These are phyloP conservation scores for Lepidocyrtinus sp. DNA, from an alignment of 2,888 invertebrate species.

Conservation along the genomic window DNA sequence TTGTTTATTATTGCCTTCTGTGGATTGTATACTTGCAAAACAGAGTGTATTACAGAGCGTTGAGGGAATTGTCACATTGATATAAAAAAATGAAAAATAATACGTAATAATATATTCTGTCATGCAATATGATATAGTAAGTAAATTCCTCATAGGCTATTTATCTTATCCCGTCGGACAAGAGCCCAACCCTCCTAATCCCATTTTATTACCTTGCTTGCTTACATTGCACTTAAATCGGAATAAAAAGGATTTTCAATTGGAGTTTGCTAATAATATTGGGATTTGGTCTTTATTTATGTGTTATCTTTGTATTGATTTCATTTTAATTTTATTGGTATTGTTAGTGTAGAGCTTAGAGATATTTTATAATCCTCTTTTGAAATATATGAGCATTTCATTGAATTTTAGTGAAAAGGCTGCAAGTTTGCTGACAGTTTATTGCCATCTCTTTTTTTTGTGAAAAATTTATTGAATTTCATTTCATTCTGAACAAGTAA, in stretches of 20 bases:
- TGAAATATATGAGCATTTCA: slow-evolving; percentile 12
- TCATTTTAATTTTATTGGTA: slow-evolving; percentile 37
- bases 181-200: slow-evolving; percentile 44
- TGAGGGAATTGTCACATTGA: slow-evolving; percentile 21
- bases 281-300: slow-evolving; percentile 15
- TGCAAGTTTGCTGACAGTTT: slow-evolving; percentile 32
- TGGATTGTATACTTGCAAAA: slow-evolving; percentile 2
- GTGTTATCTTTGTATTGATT: slow-evolving; percentile 26
- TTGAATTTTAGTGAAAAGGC: too few species aligned
- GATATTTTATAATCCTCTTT: slow-evolving; percentile 8
- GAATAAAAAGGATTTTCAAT: too few species aligned
- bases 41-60: too few species aligned
- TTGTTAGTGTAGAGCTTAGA: not conserved
- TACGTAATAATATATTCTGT: too few species aligned
- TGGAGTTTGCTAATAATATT: too few species aligned
- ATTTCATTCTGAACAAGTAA: too few species aligned
- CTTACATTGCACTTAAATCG: too few species aligned
- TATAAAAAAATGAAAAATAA: slow-evolving; percentile 40
- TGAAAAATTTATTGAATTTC: too few species aligned
- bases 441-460: slow-evolving; percentile 14
- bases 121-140: too few species aligned
- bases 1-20: slow-evolving; percentile 23
- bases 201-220: slow-evolving; percentile 25
- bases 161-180: slow-evolving; percentile 48
- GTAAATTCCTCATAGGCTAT: slow-evolving; percentile 6